Evolutionary conservation across 2,888 invertebrate species (phyloP).

Genomic region (Dasypogon diadema): DNA sequence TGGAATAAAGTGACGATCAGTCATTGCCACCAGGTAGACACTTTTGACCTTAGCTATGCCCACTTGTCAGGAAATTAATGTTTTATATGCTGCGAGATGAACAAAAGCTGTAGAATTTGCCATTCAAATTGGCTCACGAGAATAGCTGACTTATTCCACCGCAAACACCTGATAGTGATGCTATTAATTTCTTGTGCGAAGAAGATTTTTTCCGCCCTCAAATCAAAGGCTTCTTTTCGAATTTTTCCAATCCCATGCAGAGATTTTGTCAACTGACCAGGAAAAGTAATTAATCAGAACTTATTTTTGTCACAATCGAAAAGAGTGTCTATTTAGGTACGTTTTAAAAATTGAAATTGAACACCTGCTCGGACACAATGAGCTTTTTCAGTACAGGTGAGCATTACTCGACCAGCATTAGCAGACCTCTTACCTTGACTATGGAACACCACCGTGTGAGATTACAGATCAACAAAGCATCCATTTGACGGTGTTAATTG

Average conservation of each 20-base stretch:
- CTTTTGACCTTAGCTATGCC: background rate
- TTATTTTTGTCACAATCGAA: constrained; percentile 11
- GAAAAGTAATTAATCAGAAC: constrained; percentile 20
- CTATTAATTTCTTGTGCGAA: no score
- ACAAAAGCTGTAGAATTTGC: background rate
- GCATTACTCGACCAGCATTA: background rate
- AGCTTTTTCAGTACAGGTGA: background rate
- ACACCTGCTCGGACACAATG: background rate
- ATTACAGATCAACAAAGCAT: background rate
- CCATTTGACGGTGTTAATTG: background rate
- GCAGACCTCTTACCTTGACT: constrained; percentile 16
- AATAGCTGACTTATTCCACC: no score
- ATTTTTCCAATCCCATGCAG: no score
- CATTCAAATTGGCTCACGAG: background rate
- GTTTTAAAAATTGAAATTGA: background rate
- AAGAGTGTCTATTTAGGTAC: background rate
- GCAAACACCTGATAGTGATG: no score
- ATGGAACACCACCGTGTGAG: constrained; percentile 12
- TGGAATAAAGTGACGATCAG: background rate
- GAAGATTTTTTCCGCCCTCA: no score
- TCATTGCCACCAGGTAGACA: background rate
- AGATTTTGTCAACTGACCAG: constrained; percentile 19
- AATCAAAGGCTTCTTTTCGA: no score
- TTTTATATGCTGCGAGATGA: background rate
- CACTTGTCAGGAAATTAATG: background rate